Evolutionary conservation across 2,888 invertebrate genomes (phyloP).

Genomic region (Melanchra persicariae): DNA sequence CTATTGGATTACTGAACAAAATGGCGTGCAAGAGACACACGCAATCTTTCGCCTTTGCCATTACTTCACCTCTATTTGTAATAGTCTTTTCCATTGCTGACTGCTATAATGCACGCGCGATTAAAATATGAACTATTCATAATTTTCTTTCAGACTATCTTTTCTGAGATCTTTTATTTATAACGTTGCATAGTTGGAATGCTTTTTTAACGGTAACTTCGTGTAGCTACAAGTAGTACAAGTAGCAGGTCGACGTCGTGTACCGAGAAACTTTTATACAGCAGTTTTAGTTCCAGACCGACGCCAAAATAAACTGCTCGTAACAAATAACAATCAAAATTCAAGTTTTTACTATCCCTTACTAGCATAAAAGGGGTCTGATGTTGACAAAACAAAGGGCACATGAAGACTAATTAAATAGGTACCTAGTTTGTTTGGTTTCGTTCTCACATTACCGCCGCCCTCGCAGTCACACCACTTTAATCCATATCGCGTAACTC

Average conservation of each 20-base stretch:
- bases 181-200: constrained; percentile 1
- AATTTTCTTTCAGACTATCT: constrained; percentile 24
- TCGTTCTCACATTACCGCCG: constrained; percentile 55
- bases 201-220: constrained; percentile 13
- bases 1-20: constrained; percentile 89
- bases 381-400: constrained; percentile 46
- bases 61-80: constrained; percentile 81
- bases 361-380: constrained; percentile 33
- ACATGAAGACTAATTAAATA: constrained; percentile 52
- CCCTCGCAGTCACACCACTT: constrained; percentile 63
- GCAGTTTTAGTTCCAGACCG: constrained; percentile 3
- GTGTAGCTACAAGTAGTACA: constrained; percentile 5
- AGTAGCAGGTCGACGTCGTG: no score
- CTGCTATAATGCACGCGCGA: constrained; percentile 60
- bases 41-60: constrained; percentile 83
- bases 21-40: constrained; percentile 88
- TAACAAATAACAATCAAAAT: neutral
- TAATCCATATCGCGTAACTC: constrained; percentile 75
- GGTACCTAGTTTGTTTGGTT: constrained; percentile 43
- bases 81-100: constrained; percentile 72
- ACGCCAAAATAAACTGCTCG: constrained; percentile 2
- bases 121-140: constrained; percentile 50
- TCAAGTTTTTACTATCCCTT: neutral
- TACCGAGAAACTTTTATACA: constrained; percentile 10
- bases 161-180: constrained; percentile 22